Percentiles rank a stretch among this genome's conserved stretches.
Conservation (phyloP, 2,797 vertebrate species). For the Pangasius krempfi region DNA sequence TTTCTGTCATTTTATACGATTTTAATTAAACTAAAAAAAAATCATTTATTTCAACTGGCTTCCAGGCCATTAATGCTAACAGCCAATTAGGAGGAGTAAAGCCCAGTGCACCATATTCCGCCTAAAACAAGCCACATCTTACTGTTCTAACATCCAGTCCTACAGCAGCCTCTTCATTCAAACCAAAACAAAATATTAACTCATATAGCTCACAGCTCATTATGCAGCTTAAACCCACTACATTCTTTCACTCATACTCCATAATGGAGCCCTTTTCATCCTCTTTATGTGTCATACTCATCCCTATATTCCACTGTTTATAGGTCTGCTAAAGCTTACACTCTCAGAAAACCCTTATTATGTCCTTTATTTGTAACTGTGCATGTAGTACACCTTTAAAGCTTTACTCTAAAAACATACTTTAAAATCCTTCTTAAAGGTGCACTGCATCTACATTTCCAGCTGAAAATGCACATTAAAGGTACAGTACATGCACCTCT, state of each 20-base stretch:
- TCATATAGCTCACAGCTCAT: background rate
- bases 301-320: background rate
- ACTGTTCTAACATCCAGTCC: background rate
- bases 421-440: background rate
- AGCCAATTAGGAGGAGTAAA: background rate
- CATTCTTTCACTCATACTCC: background rate
- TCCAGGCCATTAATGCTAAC: conserved; percentile 10
- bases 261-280: background rate
- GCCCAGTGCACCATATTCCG: background rate
- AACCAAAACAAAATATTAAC: background rate
- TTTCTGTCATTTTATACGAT: conserved; percentile 50
- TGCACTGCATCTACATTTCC: background rate
- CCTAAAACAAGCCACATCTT: background rate
- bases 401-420: background rate
- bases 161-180: background rate
- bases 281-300: background rate
- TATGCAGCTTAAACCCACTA: background rate
- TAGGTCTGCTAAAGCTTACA: background rate
- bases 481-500: background rate
- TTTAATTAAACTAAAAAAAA: conserved; percentile 26
- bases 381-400: background rate
- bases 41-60: conserved; percentile 18
- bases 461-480: background rate
- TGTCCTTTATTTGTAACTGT: background rate
- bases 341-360: background rate